These are phyloP conservation scores for Papilio helenus DNA, from an alignment of 1,140 invertebrate genomes.

Conservation along the genomic window DNA sequence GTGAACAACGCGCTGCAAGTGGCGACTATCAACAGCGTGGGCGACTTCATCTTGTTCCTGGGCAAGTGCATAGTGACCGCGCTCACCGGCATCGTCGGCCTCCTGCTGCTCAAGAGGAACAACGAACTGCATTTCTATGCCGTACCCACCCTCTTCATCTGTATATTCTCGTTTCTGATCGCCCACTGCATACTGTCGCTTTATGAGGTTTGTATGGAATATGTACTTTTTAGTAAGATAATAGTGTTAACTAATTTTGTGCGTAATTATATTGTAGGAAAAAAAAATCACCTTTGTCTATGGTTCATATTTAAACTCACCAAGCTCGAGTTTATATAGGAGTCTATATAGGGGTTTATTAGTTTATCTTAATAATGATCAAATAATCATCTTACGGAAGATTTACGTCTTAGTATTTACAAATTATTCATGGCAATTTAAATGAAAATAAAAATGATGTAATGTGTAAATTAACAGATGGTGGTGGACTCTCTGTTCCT, in stretches of 20 bases:
- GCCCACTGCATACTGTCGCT: conserved; percentile 96
- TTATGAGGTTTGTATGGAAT: conserved; percentile 89
- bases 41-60: conserved; percentile 96
- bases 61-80: conserved; percentile 95
- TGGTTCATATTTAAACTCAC: no score
- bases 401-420: no score
- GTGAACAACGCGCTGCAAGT: conserved; percentile 93
- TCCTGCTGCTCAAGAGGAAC: conserved; percentile 90
- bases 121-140: conserved; percentile 91
- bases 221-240: neutral
- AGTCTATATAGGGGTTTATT: no score
- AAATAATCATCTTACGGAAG: no score
- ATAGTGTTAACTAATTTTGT: neutral
- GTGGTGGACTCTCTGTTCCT: conserved; percentile 97
- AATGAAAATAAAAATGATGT: no score
- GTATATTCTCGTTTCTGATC: conserved; percentile 95
- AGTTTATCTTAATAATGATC: no score
- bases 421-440: no score
- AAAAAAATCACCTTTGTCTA: no score
- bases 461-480: conserved; percentile 85
- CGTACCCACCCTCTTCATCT: conserved; percentile 93
- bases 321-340: no score
- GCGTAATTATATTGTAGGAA: no score
- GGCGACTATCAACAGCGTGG: conserved; percentile 95
- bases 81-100: conserved; percentile 88